Evolutionary conservation across 92 coral and sea anemone genomes (phyloP), one percentile per base, ranked within the genome.

Genomic region (Porites evermanni): DNA sequence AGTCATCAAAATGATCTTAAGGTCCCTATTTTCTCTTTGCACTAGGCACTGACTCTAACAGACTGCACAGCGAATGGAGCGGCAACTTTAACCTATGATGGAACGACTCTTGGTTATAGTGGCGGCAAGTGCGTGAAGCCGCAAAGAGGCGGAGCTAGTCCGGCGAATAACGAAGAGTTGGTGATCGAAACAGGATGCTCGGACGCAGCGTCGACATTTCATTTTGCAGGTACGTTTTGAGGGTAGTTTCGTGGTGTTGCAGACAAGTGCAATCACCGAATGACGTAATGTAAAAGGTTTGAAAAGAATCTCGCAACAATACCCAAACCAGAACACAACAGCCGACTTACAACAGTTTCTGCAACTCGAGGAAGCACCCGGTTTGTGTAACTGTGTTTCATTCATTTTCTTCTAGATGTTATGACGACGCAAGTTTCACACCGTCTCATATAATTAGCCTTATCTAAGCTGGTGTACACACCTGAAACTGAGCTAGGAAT

Each of bases 31-130:
- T 61, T 74, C 14, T 53, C n/a, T n/a, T 74, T 61, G 50, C 79
- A 53, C 64, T 20, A 81, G 86, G 86, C 60, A 24, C 68, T 83
- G 88, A 74, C 72, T 29, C 82, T 84, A 65, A 59, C 81, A 61
- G 81, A 64, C 19, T 84, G 88, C 19, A 20, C 20, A 84, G 11
- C 50, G 4, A 47, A 18, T 73, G 88, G 66, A n/a, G 60, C 72
- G 38, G 79, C 79, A 73, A 60, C 26, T 12, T 72, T 84, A 5
- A 61, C 72, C 32, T 84, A 74, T 64, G 88, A 84, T 65, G 88
- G 88, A 8, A 20, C 75, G 11, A 59, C 63, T 74, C 71, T 84
- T 75, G 51, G 82, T 52, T 84, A 75, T 9, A 69, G 38, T 2
- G 64, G 66, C 2, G 21, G 23, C 64, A 63, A 75, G 69, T 74